phyloP scores from a whole-genome alignment of 2,888 invertebrate species.

The Bedellia somnulentella region DNA sequence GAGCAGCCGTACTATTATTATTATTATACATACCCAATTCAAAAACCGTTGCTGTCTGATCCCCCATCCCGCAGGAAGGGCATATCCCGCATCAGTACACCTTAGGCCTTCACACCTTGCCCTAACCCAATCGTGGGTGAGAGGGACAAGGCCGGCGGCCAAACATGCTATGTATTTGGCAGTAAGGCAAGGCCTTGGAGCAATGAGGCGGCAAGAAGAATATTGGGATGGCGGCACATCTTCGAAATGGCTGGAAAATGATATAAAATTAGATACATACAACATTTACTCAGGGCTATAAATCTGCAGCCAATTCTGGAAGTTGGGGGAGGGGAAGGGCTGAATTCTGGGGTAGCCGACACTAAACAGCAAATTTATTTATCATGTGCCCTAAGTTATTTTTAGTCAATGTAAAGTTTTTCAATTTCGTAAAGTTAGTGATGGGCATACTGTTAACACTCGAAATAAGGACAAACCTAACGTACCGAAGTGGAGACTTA shows the following conservation, averaged over 20 bases:
- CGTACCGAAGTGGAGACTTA: too few relatives aligned
- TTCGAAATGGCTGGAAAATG: slow-evolving; percentile 42
- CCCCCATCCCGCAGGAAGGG: slow-evolving; percentile 66
- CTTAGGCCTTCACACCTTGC: slow-evolving; percentile 51
- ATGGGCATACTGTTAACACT: too few relatives aligned
- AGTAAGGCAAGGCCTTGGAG: slow-evolving; percentile 72
- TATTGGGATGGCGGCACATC: slow-evolving; percentile 58
- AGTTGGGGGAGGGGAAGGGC: too few relatives aligned
- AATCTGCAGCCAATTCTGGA: too few relatives aligned
- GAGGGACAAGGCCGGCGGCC: slow-evolving; percentile 64
- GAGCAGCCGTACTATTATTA: too few relatives aligned
- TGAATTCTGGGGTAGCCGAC: too few relatives aligned
- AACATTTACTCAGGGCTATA: background rate
- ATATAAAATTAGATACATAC: background rate
- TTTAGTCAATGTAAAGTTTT: too few relatives aligned
- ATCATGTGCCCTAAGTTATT: too few relatives aligned
- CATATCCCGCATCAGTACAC: slow-evolving; percentile 42
- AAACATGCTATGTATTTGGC: slow-evolving; percentile 74
- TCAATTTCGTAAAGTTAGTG: too few relatives aligned
- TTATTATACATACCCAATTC: slow-evolving; percentile 32
- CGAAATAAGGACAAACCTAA: too few relatives aligned
- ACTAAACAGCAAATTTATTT: too few relatives aligned
- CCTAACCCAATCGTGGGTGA: slow-evolving; percentile 74
- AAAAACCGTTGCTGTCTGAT: slow-evolving; percentile 42
- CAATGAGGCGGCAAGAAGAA: slow-evolving; percentile 59